Percentiles rank a stretch among this genome's conserved stretches.
Evolutionary conservation across 2,888 invertebrate genomes (phyloP).

Genomic region (Strigamia transsilvanica): DNA sequence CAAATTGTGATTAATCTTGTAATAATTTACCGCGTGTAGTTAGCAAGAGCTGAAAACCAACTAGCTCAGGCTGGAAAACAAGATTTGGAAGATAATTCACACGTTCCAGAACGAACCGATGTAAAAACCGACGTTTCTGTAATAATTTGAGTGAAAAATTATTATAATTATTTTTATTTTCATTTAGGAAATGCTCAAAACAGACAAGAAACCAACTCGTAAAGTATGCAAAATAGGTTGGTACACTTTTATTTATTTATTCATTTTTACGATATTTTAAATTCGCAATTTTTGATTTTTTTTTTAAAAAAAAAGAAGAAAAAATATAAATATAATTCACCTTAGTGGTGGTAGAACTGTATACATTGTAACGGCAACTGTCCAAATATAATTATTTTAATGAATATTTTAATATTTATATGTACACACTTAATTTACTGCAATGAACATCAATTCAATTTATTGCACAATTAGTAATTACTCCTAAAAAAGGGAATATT

Average conservation of each 20-base stretch:
- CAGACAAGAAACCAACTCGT: neutral
- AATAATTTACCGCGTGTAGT: neutral
- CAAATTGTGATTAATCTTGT: neutral
- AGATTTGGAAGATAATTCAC: neutral
- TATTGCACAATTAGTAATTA: neutral
- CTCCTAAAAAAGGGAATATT: too few relatives aligned
- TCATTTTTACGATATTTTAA: neutral
- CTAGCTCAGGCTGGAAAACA: neutral
- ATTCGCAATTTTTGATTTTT: neutral
- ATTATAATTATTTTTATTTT: neutral
- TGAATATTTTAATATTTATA: too few relatives aligned
- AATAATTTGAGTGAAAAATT: neutral
- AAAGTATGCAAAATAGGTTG: neutral
- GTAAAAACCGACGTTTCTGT: neutral
- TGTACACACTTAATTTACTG: neutral
- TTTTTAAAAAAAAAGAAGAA: neutral
- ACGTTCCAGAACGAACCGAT: neutral
- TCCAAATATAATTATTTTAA: neutral
- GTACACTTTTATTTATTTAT: neutral
- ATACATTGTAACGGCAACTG: neutral
- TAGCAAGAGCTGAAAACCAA: neutral
- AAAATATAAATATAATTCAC: neutral
- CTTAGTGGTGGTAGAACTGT: neutral
- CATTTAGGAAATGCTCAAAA: slow-evolving; percentile 17
- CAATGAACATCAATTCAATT: neutral